phyloP scores from a whole-genome alignment of 1,140 invertebrate species.

The Trichoplusia ni region DNA sequence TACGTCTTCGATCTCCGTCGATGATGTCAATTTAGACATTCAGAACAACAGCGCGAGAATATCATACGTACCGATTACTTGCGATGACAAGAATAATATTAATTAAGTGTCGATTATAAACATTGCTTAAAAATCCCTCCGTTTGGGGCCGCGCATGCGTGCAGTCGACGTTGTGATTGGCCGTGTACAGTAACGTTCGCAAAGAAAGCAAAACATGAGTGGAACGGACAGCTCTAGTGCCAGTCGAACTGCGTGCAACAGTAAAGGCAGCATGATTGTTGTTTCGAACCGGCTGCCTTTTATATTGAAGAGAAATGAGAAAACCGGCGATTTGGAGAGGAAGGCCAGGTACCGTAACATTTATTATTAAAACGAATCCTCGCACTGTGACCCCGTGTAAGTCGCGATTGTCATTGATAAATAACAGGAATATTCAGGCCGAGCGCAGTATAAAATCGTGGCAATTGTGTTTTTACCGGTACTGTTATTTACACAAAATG shows the following conservation, averaged over 20 bases:
- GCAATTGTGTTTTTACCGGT: too few relatives aligned
- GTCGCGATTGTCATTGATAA: not conserved
- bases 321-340: conserved; percentile 87
- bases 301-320: conserved; percentile 88
- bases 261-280: conserved; percentile 91
- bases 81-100: conserved; percentile 54
- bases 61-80: conserved; percentile 44
- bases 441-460: too few relatives aligned
- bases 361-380: not conserved
- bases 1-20: conserved; percentile 68
- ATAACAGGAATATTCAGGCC: not conserved
- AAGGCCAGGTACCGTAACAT: conserved; percentile 87
- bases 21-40: conserved; percentile 67
- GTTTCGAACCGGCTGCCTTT: conserved; percentile 95
- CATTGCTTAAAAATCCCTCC: conserved; percentile 64
- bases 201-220: conserved; percentile 65
- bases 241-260: conserved; percentile 75
- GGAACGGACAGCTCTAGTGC: conserved; percentile 61
- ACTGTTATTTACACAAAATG: too few relatives aligned
- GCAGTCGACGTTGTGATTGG: conserved; percentile 64
- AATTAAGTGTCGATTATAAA: conserved; percentile 46
- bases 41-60: conserved; percentile 18
- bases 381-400: too few relatives aligned
- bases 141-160: conserved; percentile 65
- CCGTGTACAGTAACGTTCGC: conserved; percentile 51